Evolutionary conservation across 2,113 vertebrate genomes (phyloP).

Genomic region (Malurus melanocephalus): DNA sequence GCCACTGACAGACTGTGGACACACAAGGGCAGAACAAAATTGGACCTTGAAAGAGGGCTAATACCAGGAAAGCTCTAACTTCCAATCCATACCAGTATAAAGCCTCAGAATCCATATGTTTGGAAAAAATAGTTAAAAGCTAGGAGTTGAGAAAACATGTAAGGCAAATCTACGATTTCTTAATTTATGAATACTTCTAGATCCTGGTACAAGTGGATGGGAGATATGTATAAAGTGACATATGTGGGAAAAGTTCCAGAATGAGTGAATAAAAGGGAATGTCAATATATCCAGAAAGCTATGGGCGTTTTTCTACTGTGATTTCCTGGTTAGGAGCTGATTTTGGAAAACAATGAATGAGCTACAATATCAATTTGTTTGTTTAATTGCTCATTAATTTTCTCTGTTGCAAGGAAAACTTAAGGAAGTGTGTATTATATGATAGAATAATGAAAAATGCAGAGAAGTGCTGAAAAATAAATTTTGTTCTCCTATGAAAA

Average conservation of each 20-base stretch:
- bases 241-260: not conserved
- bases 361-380: not conserved
- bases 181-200: not conserved
- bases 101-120: not conserved
- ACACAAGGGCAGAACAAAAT: not conserved
- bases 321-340: not conserved
- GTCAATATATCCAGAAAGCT: not conserved
- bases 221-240: not conserved
- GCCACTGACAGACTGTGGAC: not conserved
- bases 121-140: not conserved
- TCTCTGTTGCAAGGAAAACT: not conserved
- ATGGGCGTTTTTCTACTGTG: not conserved
- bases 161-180: not conserved
- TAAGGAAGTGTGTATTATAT: not conserved
- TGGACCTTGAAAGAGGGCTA: not conserved
- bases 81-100: not conserved
- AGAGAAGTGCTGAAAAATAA: not conserved
- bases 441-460: not conserved
- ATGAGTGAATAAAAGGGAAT: not conserved
- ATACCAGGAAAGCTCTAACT: not conserved
- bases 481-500: not conserved
- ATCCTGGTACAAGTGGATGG: not conserved
- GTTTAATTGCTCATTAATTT: not conserved
- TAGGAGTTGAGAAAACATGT: not conserved
- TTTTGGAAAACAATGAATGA: not conserved